phyloP scores from a whole-genome alignment of 2,888 invertebrate genomes.

The Stramonita haemastoma region DNA sequence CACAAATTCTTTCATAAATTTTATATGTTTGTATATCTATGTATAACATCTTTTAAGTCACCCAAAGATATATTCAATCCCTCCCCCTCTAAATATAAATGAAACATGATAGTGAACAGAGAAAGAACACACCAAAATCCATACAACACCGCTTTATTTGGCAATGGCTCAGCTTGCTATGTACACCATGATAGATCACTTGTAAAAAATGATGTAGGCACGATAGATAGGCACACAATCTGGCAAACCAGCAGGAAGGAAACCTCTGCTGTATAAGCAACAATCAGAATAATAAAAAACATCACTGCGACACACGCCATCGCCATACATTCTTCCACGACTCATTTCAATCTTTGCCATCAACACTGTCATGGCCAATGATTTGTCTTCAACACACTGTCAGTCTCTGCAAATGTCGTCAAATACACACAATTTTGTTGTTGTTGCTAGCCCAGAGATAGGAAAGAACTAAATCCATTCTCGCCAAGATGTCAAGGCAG shows the following conservation, averaged over 20 bases:
- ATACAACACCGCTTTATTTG: background rate
- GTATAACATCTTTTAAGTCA: too few species aligned
- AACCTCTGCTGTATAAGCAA: background rate
- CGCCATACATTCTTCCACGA: background rate
- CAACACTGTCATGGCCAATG: background rate
- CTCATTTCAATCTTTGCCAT: background rate
- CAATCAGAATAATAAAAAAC: background rate
- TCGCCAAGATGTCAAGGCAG: too few species aligned
- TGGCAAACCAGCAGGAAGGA: background rate
- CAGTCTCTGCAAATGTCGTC: too few species aligned
- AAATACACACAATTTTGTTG: too few species aligned
- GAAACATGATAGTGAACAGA: background rate
- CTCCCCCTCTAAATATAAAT: too few species aligned
- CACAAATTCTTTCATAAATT: too few species aligned
- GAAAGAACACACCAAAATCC: background rate
- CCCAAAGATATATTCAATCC: too few species aligned
- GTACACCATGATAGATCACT: background rate
- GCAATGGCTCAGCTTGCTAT: constrained; percentile 7
- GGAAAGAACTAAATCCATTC: too few species aligned
- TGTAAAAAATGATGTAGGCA: background rate
- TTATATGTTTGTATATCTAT: too few species aligned
- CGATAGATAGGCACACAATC: background rate
- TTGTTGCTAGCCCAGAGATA: too few species aligned
- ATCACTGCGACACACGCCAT: background rate
- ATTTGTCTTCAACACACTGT: too few species aligned